phyloP scores from a whole-genome alignment of 2,888 invertebrate genomes.

The Leptopilina myrica region DNA sequence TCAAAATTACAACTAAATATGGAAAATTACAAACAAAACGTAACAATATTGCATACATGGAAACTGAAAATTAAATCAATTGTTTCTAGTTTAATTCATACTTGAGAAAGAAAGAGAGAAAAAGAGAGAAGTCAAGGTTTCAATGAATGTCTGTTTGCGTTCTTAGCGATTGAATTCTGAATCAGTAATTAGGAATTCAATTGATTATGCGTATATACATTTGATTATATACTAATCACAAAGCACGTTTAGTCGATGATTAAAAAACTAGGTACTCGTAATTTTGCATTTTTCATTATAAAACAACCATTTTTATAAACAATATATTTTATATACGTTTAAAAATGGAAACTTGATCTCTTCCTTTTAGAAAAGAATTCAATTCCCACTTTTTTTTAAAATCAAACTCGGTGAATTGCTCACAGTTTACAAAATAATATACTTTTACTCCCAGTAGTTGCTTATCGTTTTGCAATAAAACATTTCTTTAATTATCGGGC shows the following conservation, averaged over 20 bases:
- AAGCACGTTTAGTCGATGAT: too few relatives aligned
- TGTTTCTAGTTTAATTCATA: neutral
- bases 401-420: neutral
- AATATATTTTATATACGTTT: neutral
- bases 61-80: neutral
- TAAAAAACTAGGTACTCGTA: neutral
- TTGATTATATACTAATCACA: too few relatives aligned
- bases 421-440: neutral
- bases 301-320: neutral
- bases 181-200: slow-evolving; percentile 1
- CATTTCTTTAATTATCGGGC: neutral
- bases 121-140: slow-evolving; percentile 20
- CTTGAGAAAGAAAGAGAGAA: neutral
- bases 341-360: neutral
- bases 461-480: neutral
- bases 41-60: too few relatives aligned
- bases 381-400: neutral
- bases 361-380: neutral
- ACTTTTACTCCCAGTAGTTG: neutral
- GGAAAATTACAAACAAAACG: too few relatives aligned
- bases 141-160: neutral
- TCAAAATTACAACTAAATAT: too few relatives aligned
- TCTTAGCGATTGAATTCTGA: slow-evolving; percentile 22
- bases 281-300: neutral
- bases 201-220: neutral